Percentiles rank a stretch among this genome's conserved stretches.
These are phyloP conservation scores for Caerostris darwini DNA, from an alignment of 1,140 invertebrate genomes.

Conservation along the genomic window DNA sequence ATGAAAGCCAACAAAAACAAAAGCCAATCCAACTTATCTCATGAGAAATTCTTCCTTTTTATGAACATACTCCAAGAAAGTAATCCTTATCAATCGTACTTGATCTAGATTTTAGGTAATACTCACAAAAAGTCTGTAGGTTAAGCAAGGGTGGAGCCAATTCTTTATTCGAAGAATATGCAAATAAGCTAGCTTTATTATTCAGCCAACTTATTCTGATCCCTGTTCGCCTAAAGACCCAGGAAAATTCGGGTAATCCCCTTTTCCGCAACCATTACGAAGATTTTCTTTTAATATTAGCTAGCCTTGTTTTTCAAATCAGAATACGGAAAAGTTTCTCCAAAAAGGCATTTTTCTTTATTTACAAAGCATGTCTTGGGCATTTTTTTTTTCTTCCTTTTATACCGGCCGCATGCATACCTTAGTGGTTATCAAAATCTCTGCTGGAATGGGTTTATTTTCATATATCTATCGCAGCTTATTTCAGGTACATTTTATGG, in stretches of 20 bases:
- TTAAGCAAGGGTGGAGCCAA: not conserved
- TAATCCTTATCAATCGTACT: not conserved
- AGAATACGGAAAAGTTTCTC: slow-evolving; percentile 59
- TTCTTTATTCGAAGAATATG: slow-evolving; percentile 60
- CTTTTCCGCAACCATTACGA: slow-evolving; percentile 57
- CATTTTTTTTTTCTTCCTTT: not conserved
- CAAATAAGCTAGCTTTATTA: slow-evolving; percentile 67
- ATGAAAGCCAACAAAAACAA: no score
- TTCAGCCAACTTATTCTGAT: slow-evolving; percentile 52
- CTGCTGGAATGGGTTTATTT: slow-evolving; percentile 41
- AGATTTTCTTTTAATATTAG: slow-evolving; percentile 69
- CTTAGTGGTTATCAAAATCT: not conserved
- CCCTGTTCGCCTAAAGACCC: slow-evolving; percentile 32
- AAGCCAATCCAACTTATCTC: not conserved
- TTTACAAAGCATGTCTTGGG: not conserved
- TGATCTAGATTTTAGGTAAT: slow-evolving; percentile 34
- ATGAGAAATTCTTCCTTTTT: not conserved
- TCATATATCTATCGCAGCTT: slow-evolving; percentile 54
- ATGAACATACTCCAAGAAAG: not conserved
- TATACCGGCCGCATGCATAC: not conserved
- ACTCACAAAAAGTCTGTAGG: slow-evolving; percentile 9
- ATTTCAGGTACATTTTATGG: slow-evolving; percentile 61
- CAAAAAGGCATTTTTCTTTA: slow-evolving; percentile 35
- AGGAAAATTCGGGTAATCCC: slow-evolving; percentile 14
- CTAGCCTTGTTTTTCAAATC: slow-evolving; percentile 44